Base-by-base conservation (phyloP, 2,113 vertebrate genomes). In the Myotis lucifugus region DNA sequence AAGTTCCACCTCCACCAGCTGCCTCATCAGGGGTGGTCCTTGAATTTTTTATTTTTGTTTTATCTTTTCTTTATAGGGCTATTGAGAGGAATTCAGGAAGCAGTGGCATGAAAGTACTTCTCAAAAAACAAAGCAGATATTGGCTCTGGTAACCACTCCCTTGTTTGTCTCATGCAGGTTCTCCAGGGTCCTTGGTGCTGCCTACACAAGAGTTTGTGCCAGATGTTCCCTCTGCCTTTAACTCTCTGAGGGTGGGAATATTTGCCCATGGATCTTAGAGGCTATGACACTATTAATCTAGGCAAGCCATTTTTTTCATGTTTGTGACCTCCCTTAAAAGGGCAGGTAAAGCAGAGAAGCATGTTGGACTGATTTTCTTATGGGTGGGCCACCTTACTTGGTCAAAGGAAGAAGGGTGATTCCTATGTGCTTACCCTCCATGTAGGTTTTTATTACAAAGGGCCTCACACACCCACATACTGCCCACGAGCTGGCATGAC, bases 381-480 rank as follows among this genome's bases (percentile, higher is more conserved):
- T 8, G 50, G 19, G 12, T 9, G 27, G 14, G 5, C 61, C 40
- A 46, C 93, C 78, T 87, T 67, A 76, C 87, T 76, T 96, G 93
- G 92, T 84, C 59, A 87, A 61, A 85, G 72, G 87, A 83, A 79
- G 64, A 86, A 11, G 25, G 25, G 32, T 40, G 8, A n/a, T 88
- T 92, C 77, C 88, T 61, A 46, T 82, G 85, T 2, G 23, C 34
- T 56, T 46, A 40, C 66, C 34, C 18, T 73, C 56, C 46, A 32
- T 25, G 85, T 59, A 59, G 21, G 8, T 88, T 95, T 81, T 82
- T 77, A 84, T 93, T 88, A 92, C 90, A 95, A 93, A 96, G 81
- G 50, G 54, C 34, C 82, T 87, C 54, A 40, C 92, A 56, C 21
- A 66, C 90, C 95, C 85, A 85, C 61, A 50, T 27, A 10, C 54